Evolutionary conservation across 1,140 invertebrate genomes (phyloP).

Genomic region (Neodiprion virginianus): DNA sequence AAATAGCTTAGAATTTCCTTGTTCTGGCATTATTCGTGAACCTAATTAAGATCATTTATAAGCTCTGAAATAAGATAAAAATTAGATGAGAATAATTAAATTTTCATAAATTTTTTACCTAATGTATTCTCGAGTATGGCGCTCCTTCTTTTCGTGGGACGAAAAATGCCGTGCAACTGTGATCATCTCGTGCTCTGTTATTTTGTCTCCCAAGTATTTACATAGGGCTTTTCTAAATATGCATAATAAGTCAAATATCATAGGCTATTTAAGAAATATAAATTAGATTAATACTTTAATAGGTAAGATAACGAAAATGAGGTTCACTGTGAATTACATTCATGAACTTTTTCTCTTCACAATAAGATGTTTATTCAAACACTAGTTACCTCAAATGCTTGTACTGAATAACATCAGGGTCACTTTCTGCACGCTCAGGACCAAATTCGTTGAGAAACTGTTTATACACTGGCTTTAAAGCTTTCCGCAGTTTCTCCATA

Average conservation of each 20-base stretch:
- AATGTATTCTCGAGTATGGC: slow-evolving; percentile 59
- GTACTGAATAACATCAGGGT: slow-evolving; percentile 60
- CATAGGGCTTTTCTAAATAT: slow-evolving; percentile 63
- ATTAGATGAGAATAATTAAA: slow-evolving; percentile 9
- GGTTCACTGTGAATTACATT: slow-evolving; percentile 13
- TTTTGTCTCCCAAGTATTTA: slow-evolving; percentile 66
- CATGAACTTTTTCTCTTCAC: neutral
- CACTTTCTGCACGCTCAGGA: slow-evolving; percentile 55
- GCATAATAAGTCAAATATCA: no score
- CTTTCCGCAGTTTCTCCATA: slow-evolving; percentile 72
- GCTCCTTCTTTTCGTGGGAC: slow-evolving; percentile 48
- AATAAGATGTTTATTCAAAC: no score
- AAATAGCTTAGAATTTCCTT: no score
- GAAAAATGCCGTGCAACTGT: slow-evolving; percentile 73
- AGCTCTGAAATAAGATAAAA: neutral
- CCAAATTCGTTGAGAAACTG: slow-evolving; percentile 75
- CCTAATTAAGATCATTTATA: slow-evolving; percentile 11
- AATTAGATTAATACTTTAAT: slow-evolving; percentile 21
- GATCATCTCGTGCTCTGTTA: slow-evolving; percentile 80
- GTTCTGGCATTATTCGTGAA: no score
- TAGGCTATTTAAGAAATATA: slow-evolving; percentile 17
- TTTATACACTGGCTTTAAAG: slow-evolving; percentile 71
- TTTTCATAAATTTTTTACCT: slow-evolving; percentile 42
- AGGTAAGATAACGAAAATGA: neutral
- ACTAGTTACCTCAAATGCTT: slow-evolving; percentile 63